Base-by-base conservation (phyloP, 2,113 vertebrate genomes). In the Hippocampus zosterae region DNA sequence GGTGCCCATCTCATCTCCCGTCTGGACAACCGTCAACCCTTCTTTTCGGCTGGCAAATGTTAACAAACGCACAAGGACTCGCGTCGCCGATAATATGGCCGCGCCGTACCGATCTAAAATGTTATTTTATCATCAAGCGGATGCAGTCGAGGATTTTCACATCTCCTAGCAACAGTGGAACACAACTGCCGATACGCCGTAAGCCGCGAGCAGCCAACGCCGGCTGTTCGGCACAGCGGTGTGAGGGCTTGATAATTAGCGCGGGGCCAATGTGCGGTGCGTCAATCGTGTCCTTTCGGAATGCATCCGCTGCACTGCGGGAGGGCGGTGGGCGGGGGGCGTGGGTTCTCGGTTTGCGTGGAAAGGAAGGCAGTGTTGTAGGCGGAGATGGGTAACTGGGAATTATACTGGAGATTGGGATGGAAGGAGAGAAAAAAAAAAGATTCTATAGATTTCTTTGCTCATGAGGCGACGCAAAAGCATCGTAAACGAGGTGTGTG, bases 91-190 rank as follows among this genome's bases (percentile, higher is more conserved):
- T 63, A 68, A 57, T 67, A 76, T 73, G 65, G 52, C 33, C 5
- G 33, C 5, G 33, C 33, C 33, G 6, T 37, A 37, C 6, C 33
- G 1, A 37, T 18, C 6, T 18, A 15, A 44, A 55, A 74, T 76
- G 68, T 69, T 72, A 65, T 79, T 74, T 74, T 80, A 81, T 70
- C 80, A 71, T 79, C 77, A 80, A 78, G 76, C 84, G 73, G 66
- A 83, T 83, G 74, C 72, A 66, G 72, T 80, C 81, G 86, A 88
- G 85, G 79, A 87, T 87, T 80, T 84, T 82, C 68, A 80, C 0
- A 81, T 89, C 70, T 77, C 88, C 84, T 87, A 89, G 88, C 88
- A 89, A 89, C 88, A 88, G 86, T 74, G 88, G 74, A 84, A 84
- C 81, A 84, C 75, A 72, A 53, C 74, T 73, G 67, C 82, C 69